Percentiles rank a stretch among this genome's conserved stretches.
Conservation (phyloP, 53 echinoderm and acorn worm genomes). For the Zoroaster sp. region DNA sequence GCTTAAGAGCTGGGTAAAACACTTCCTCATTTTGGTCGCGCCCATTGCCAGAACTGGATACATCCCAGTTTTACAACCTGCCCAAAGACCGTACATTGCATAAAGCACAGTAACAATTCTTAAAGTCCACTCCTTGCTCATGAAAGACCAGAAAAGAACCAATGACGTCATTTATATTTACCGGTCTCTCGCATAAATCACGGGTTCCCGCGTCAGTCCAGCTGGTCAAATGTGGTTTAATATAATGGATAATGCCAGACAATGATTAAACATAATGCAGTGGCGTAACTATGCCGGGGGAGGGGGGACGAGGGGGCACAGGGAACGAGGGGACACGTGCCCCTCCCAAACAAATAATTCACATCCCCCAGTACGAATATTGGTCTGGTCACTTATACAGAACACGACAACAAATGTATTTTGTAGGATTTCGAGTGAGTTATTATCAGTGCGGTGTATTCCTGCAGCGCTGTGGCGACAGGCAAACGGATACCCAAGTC, state of each 20-base stretch:
- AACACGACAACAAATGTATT: neutral
- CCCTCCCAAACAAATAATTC: neutral
- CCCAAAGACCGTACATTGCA: constrained; percentile 33
- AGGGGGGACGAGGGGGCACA: too few species aligned
- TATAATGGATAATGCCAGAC: too few species aligned
- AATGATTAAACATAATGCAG: too few species aligned
- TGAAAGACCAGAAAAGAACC: constrained; percentile 31
- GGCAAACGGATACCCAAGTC: constrained; percentile 39
- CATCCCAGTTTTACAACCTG: constrained; percentile 20
- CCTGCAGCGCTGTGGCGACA: neutral
- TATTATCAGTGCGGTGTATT: neutral
- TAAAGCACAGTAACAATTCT: constrained; percentile 49
- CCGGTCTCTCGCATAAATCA: neutral
- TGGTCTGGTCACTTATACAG: neutral
- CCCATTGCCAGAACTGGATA: neutral
- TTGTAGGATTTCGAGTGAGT: neutral
- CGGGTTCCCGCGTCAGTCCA: constrained; percentile 28
- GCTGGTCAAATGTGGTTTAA: neutral
- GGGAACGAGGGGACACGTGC: too few species aligned
- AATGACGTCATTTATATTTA: constrained; percentile 15
- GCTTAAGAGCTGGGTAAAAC: neutral
- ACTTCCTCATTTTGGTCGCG: too few species aligned
- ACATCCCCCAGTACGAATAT: neutral
- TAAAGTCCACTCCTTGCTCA: constrained; percentile 32
- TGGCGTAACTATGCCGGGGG: too few species aligned